Evolutionary conservation across 2,113 vertebrate genomes (phyloP), one percentile per base, ranked within the genome.

Genomic region (Toxotes jaculatrix): DNA sequence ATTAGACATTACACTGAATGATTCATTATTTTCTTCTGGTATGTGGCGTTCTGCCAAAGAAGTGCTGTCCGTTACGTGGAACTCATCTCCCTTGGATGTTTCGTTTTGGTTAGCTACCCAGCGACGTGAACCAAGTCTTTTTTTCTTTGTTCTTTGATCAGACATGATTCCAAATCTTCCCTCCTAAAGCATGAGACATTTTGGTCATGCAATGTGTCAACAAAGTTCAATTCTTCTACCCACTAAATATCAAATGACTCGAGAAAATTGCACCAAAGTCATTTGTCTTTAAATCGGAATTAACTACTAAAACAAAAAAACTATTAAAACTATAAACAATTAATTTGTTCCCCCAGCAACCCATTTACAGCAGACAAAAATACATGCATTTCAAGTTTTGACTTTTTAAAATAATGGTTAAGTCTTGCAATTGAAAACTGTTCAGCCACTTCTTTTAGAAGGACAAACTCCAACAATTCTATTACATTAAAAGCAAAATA

Each of bases 81-180:
- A 34, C 4, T 77, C 64, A 38, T 86, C 87, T 43, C 27, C 42
- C 8, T 77, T 69, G 21, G 62, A 76, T 5, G 60, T 69, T 42
- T 88, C 62, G 66, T 42, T 88, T 43, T 80, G 80, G 7, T 86
- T 56, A 61, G 31, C 16, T 0, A 40, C 63, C 0, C 43, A 1
- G 70, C 86, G 0, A 47, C 92, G 93, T 73, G 96, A 97, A 49
- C 95, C 96, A 83, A 97, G 13, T 60, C 92, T 96, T 84, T 86
- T 87, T 89, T 93, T 97, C 75, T 91, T 31, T 32, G 82, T 17
- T 66, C 60, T 91, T 65, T 69, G 49, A 21, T 38, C 69, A 83
- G 94, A 92, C 93, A 95, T 78, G 83, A 68, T 77, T 91, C 89
- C 88, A 79, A 67, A 70, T 95, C 93, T 21, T 90, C 73, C 57